These are phyloP conservation scores for Alsophila aescularia DNA, from an alignment of 2,888 invertebrate species.

Conservation along the genomic window DNA sequence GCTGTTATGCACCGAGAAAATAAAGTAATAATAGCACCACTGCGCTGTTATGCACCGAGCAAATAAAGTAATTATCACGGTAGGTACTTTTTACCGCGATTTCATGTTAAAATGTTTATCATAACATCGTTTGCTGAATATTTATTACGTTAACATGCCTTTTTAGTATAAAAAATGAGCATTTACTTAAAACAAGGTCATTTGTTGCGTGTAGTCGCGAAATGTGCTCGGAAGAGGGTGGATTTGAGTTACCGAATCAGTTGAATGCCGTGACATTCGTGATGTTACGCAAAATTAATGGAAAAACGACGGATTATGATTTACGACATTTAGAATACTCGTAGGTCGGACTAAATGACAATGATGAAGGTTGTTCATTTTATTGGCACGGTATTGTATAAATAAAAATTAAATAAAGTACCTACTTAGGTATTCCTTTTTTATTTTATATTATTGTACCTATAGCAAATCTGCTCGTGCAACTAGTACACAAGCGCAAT, in stretches of 20 bases:
- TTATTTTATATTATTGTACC: too few relatives aligned
- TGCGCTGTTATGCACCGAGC: constrained; percentile 2
- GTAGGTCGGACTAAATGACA: neutral
- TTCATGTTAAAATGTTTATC: constrained; percentile 2
- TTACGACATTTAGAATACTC: constrained; percentile 44
- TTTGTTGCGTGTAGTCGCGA: constrained; percentile 55
- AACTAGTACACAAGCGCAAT: too few relatives aligned
- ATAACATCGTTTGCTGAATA: constrained; percentile 13
- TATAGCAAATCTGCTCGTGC: too few relatives aligned
- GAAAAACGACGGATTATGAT: constrained; percentile 55
- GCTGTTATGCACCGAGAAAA: constrained; percentile 6
- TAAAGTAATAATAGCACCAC: constrained; percentile 2
- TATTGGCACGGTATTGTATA: neutral
- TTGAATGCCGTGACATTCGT: constrained; percentile 48
- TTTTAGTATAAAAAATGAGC: constrained; percentile 17
- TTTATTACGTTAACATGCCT: constrained; percentile 13
- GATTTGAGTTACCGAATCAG: constrained; percentile 34
- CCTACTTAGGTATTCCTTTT: neutral
- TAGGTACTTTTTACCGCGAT: constrained; percentile 7
- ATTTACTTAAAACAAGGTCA: constrained; percentile 33
- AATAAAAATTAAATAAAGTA: neutral
- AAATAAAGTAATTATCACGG: constrained; percentile 10
- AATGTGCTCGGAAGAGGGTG: constrained; percentile 51
- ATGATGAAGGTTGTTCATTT: constrained; percentile 1
- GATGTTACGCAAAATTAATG: constrained; percentile 47